Conservation (phyloP, 2,888 invertebrate genomes). For the Tinea trinotella region DNA sequence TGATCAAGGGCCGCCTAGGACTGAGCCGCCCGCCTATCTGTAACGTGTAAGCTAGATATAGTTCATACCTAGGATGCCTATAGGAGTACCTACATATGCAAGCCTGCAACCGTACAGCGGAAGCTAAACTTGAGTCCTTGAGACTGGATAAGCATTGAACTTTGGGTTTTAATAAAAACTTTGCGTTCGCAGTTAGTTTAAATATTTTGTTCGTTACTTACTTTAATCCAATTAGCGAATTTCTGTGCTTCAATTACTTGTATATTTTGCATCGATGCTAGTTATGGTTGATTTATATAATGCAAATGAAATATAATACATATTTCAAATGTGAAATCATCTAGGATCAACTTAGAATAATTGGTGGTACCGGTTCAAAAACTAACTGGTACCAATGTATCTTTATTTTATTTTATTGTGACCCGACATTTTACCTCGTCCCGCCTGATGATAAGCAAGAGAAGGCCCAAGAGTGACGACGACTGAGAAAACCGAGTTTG, state of each 20-base stretch:
- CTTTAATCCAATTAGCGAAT: not conserved
- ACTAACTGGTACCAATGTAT: no score
- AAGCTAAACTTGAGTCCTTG: conserved; percentile 8
- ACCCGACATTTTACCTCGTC: no score
- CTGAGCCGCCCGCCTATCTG: conserved; percentile 36
- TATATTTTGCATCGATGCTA: no score
- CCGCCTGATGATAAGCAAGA: no score
- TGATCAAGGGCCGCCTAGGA: conserved; percentile 45
- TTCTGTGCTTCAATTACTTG: not conserved
- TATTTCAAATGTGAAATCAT: no score
- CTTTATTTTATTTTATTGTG: no score
- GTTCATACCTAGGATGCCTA: conserved; percentile 32
- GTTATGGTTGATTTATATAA: no score
- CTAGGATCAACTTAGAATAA: no score
- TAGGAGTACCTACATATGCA: not conserved
- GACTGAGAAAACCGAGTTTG: no score
- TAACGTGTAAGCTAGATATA: conserved; percentile 37
- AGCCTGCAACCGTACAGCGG: not conserved
- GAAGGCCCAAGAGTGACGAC: no score
- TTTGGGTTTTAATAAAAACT: not conserved
- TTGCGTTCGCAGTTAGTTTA: not conserved
- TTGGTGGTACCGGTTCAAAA: no score
- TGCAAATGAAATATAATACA: no score
- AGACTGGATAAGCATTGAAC: conserved; percentile 16
- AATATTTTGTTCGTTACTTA: not conserved